Base-by-base conservation (phyloP, 1,140 invertebrate genomes). In the Drosophila leontia region DNA sequence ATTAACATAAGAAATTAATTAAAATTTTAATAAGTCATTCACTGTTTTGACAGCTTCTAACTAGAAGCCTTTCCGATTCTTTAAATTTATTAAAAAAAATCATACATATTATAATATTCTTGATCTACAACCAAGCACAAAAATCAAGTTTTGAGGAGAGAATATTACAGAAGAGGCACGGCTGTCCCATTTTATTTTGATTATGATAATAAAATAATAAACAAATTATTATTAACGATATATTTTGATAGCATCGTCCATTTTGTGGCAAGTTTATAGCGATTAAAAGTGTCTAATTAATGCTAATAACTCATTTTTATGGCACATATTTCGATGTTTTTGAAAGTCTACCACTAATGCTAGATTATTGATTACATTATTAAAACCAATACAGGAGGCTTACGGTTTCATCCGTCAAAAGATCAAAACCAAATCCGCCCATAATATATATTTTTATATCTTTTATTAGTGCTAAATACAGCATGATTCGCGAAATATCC, bases 401-500 rank as follows among this genome's bases (percentile, higher is more conserved):
- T 34, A 35, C 7, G 32, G n/a, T 35, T 19, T 53, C n/a, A 3
- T 23, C 17, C 44, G 3, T 7, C 50, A 19, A 53, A 53, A 13
- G 12, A 35, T 35, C 19, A 15, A 55, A 23, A n/a, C 13, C 53
- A 11, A 7, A 15, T n/a, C 7, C 48, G 23, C 3, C 2, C 12
- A 35, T 23, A 19, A 19, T 35, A 15, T 7, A 53, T 35, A 53
- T 19, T 23, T 53, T 13, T 53, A 53, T 5, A 35, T 7, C 17
- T 35, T 55, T 55, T 55, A 37, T 55, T 37, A 37, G 17, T 51
- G n/a, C 29, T 51, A 50, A 50, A 12, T 51, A 32, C 17, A 32
- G n/a, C 29, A 34, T 51, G 26, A 17, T 17, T 51, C 15, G 47
- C 47, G 23, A 50, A 50, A 51, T 51, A 57, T 41, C 15, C 26